Conservation (phyloP, 37 sponge, comb jelly and placozoan species). For the Hexactinellida sp. region DNA sequence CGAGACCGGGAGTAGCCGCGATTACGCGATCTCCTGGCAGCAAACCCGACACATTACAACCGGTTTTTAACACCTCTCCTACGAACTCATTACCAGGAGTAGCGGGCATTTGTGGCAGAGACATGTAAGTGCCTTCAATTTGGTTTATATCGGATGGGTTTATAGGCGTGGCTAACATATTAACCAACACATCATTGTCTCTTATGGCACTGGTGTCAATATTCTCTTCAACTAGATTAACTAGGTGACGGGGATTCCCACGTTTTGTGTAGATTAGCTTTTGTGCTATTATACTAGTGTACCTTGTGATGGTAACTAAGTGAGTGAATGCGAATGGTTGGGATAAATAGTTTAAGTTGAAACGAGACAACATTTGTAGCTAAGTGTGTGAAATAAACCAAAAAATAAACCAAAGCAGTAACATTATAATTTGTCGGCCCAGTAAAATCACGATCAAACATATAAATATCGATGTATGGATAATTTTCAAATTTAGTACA, state of each 20-base stretch:
- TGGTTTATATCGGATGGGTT: conserved; percentile 83
- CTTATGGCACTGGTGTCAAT: background rate
- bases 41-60: conserved; percentile 29
- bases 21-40: conserved; percentile 61
- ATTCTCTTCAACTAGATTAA: background rate
- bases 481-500: background rate
- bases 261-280: background rate
- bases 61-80: conserved; percentile 48
- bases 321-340: too few species aligned
- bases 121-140: conserved; percentile 78
- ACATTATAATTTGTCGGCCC: too few species aligned
- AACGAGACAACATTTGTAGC: too few species aligned
- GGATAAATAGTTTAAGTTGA: too few species aligned
- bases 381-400: too few species aligned
- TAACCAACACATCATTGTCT: conserved; percentile 43
- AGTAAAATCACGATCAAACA: too few species aligned
- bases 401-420: too few species aligned
- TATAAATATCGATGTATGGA: too few species aligned
- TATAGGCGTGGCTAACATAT: conserved; percentile 57
- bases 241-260: background rate
- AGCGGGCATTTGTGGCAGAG: conserved; percentile 50
- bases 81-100: conserved; percentile 82
- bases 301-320: too few species aligned
- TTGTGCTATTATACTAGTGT: too few species aligned
- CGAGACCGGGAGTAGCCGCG: conserved; percentile 49